phyloP scores from a whole-genome alignment of 1,140 invertebrate genomes.

The Rhagoletis pomonella region DNA sequence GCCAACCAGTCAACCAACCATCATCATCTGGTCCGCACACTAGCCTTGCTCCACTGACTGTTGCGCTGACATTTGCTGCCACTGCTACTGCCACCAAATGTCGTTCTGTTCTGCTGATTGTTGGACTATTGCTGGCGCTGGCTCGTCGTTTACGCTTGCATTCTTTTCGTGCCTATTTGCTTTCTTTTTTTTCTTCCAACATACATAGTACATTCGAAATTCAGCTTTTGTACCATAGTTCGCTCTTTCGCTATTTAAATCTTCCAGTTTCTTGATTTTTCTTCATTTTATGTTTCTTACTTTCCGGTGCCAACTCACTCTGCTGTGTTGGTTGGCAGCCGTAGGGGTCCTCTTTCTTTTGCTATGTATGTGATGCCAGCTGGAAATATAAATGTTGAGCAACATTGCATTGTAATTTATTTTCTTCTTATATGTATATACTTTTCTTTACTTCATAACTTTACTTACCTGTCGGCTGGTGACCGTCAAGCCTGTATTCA shows the following conservation, averaged over 20 bases:
- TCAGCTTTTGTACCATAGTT: background rate
- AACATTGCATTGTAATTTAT: background rate
- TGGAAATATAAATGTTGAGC: background rate
- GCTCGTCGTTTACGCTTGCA: background rate
- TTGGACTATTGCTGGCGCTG: background rate
- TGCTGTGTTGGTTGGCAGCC: too few species aligned
- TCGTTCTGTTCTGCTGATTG: background rate
- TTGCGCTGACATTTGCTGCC: background rate
- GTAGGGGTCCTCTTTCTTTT: background rate
- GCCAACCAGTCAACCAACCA: background rate
- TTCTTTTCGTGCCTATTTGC: background rate
- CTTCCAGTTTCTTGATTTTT: background rate
- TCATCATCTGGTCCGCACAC: background rate
- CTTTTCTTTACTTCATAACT: background rate
- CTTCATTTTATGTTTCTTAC: background rate
- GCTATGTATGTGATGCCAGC: background rate
- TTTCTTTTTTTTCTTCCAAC: background rate
- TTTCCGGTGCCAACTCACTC: background rate
- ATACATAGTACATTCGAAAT: background rate
- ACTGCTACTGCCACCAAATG: background rate
- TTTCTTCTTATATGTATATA: background rate
- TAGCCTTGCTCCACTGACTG: background rate
- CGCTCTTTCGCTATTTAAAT: background rate
- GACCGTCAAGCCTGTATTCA: too few species aligned
- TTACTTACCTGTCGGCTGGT: background rate